Evolutionary conservation across 2,888 invertebrate genomes (phyloP), one percentile per base, ranked within the genome.

Genomic region (Brenthis ino): DNA sequence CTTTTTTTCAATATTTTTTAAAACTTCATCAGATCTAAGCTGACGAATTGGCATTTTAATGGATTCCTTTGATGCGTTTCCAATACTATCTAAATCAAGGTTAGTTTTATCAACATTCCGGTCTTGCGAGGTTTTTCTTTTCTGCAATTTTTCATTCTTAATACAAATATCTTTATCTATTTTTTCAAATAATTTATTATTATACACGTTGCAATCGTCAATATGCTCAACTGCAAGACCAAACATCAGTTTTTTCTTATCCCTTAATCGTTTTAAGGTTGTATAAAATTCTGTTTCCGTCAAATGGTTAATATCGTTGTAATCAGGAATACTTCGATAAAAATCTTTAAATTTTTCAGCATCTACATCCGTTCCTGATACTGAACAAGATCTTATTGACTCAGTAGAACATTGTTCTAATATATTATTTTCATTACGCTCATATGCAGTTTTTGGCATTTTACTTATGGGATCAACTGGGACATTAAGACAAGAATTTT

Each of bases 301-400:
- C 74, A 97, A 88, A 86, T 97, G 96, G 82, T 96, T 94, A 2
- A 97, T 94, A 61, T 97, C 96, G 69, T 94, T 94, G 75, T 97
- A 97, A 81, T 97, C 96, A 67, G 97, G 97, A 80, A 97, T 97
- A 78, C 96, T 96, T 64, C 95, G 94, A 76, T 96, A 95, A 84
- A 97, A 96, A 70, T 96, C 95, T 69, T 96, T 93, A 73, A 96
- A 91, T 63, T 95, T 95, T 58, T 94, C 86, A 53, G 94, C 92
- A 63, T 94, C 94, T 64, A 89, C 79, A 69, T 93, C 87, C 3
- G 84, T 80, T 2, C 81, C 82, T n/a, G 80, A 78, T 8, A 81
- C 71, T 77, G 92, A 81, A 75, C 83, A 85, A 43, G 82, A 72
- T 56, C 80, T 84, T 57, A 88, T 85, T 1, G 90, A 88, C 76